Base-by-base conservation (phyloP, 1,140 invertebrate species). In the Anoplophora glabripennis region DNA sequence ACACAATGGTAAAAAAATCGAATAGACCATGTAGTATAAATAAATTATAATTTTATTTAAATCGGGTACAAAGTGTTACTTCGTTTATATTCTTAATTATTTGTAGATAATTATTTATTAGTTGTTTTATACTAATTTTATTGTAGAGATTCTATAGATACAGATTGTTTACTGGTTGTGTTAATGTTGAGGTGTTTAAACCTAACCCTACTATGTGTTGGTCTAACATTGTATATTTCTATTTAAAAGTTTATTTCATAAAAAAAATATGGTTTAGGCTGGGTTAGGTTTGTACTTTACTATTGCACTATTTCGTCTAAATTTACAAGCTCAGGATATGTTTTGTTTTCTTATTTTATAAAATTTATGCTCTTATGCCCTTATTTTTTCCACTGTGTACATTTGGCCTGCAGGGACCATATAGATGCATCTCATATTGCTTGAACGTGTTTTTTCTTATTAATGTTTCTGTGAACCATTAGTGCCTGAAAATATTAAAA, bases 1-100 rank as follows among this genome's bases (percentile, higher is more conserved):
- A 58, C 78, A 77, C 35, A 63, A 57, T 38, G 59, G 51, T 12
- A 69, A 69, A 46, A 69, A 69, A 37, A 62, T 67, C 11, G 62
- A 69, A 18, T 69, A 67, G 46, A 53, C 44, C 34, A 46, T 51
- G 41, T 33, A 55, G 52, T 40, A 61, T 55, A 10, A 14, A 56
- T 45, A 28, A 53, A 53, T 61, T 53, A 61, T 62, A 52, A 53
- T 57, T 62, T 62, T 55, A 52, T 54, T 59, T 34, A 47, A 59
- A 44, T 12, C 21, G 34, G 21, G 14, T 48, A 52, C 36, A 3
- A n/a, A 55, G 14, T 55, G 35, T 41, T 55, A 33, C n/a, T 42
- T 36, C n/a, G 4, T n/a, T 36, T 35, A 18, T 42, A 37, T 28
- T 7, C 35, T 38, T 38, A 7, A 17, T 14, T 49, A 42, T 59